Evolutionary conservation across 2,888 invertebrate species (phyloP).

Genomic region (Lissocephala sabroskyi): DNA sequence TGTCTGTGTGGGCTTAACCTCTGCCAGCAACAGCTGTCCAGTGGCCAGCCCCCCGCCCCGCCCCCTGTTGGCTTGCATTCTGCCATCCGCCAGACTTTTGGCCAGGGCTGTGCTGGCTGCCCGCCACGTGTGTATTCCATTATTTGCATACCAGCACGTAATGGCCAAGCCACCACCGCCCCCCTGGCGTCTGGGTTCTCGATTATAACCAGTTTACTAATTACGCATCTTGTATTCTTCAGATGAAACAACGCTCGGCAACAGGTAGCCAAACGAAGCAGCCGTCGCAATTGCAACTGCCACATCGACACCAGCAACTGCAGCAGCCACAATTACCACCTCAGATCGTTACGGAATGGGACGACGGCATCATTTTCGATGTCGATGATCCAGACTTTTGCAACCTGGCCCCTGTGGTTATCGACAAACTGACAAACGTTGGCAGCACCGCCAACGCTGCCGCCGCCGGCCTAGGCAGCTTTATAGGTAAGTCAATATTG

Average conservation of each 20-base stretch:
- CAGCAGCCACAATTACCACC: conserved; percentile 22
- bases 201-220: too few relatives aligned
- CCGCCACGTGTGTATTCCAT: conserved; percentile 43
- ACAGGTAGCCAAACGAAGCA: conserved; percentile 41
- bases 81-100: too few relatives aligned
- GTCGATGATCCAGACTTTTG: conserved; percentile 72
- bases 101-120: too few relatives aligned
- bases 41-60: conserved; percentile 11
- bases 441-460: conserved; percentile 35
- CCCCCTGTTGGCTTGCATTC: conserved; percentile 2
- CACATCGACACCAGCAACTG: conserved; percentile 12
- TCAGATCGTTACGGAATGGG: conserved; percentile 70
- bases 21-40: conserved; percentile 45
- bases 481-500: conserved; percentile 67
- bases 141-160: conserved; percentile 51
- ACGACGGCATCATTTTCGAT: conserved; percentile 70
- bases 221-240: conserved; percentile 21
- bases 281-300: too few relatives aligned
- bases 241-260: conserved; percentile 67
- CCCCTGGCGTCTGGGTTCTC: too few relatives aligned
- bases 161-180: too few relatives aligned
- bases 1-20: conserved; percentile 7
- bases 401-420: conserved; percentile 44
- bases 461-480: conserved; percentile 39
- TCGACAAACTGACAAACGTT: conserved; percentile 47